phyloP scores from a whole-genome alignment of 2,797 vertebrate species.

The Meriones psammophilus region DNA sequence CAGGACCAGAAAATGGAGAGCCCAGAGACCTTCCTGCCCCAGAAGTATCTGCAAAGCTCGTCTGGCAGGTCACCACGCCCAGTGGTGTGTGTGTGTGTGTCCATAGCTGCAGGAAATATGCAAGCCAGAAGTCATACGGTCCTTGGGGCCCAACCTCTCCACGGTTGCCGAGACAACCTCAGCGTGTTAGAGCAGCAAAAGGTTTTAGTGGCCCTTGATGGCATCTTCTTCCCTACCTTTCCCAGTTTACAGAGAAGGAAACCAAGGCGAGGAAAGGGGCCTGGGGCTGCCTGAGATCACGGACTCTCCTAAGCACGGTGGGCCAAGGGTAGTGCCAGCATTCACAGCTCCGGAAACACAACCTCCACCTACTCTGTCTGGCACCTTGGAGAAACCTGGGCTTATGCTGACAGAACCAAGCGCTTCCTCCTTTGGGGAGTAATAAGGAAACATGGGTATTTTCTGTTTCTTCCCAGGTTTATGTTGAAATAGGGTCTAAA shows the following conservation, averaged over 20 bases:
- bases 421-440: slow-evolving; percentile 43
- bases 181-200: background rate
- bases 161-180: background rate
- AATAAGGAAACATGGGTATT: background rate
- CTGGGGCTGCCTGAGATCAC: background rate
- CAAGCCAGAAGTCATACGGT: background rate
- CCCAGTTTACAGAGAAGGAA: background rate
- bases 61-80: background rate
- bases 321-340: background rate
- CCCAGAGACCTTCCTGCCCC: background rate
- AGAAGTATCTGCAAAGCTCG: background rate
- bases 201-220: background rate
- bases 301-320: background rate
- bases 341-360: background rate
- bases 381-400: background rate
- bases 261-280: background rate
- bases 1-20: background rate
- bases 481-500: slow-evolving; percentile 22
- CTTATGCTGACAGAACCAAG: background rate
- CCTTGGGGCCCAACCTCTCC: background rate
- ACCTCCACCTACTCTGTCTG: background rate
- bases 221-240: background rate
- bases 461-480: slow-evolving; percentile 44
- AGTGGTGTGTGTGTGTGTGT: background rate
- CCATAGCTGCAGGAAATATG: background rate